phyloP scores from a whole-genome alignment of 2,888 invertebrate genomes.

The Polydrusus cervinus region DNA sequence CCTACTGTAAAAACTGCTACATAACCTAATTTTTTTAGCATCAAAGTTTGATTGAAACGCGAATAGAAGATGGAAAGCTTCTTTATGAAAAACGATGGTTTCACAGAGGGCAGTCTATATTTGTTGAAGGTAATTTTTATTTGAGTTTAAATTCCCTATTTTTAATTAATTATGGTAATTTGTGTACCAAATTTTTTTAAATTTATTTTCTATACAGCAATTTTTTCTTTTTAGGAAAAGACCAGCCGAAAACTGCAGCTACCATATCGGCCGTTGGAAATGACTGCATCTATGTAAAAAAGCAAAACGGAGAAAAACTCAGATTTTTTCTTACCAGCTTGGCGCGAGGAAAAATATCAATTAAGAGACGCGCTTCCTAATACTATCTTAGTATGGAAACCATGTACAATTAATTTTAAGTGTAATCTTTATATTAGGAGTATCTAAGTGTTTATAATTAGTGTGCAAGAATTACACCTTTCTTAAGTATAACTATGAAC shows the following conservation, averaged over 20 bases:
- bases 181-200: too few species aligned
- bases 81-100: constrained; percentile 96
- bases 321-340: constrained; percentile 89
- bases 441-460: background rate
- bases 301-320: constrained; percentile 86
- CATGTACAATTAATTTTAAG: background rate
- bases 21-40: constrained; percentile 45
- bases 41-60: constrained; percentile 80
- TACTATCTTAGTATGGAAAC: background rate
- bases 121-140: constrained; percentile 67
- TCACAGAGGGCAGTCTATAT: constrained; percentile 94
- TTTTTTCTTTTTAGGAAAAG: constrained; percentile 81
- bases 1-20: too few species aligned
- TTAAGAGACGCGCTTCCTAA: constrained; percentile 88
- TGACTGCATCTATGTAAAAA: constrained; percentile 95
- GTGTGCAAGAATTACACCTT: background rate
- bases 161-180: too few species aligned
- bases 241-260: constrained; percentile 88
- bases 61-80: constrained; percentile 95
- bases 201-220: background rate
- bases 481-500: background rate
- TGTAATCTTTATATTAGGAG: background rate
- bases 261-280: constrained; percentile 93
- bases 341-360: constrained; percentile 89
- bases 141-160: background rate